phyloP scores from a whole-genome alignment of 2,888 invertebrate genomes.

The Seira musarum region DNA sequence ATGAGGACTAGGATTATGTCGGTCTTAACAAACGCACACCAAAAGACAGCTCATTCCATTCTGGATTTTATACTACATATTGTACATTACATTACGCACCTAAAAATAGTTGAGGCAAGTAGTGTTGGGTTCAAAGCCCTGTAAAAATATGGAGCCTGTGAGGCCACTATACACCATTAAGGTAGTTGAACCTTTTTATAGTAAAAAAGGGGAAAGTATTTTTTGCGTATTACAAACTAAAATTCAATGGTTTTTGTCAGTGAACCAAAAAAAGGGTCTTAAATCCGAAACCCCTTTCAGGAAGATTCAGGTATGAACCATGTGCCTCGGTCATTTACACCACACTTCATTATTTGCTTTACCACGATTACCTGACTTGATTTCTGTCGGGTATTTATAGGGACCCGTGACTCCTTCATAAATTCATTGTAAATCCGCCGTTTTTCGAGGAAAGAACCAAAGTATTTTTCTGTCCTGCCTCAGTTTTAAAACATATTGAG shows the following conservation, averaged over 20 bases:
- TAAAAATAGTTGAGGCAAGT: constrained; percentile 43
- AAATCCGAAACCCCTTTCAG: neutral
- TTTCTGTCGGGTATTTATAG: neutral
- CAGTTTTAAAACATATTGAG: no score
- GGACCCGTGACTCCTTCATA: neutral
- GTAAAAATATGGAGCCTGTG: constrained; percentile 23
- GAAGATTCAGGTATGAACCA: neutral
- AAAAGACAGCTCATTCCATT: no score
- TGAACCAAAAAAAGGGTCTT: neutral
- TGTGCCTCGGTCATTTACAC: neutral
- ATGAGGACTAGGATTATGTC: no score
- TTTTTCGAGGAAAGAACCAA: no score
- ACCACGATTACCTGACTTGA: neutral
- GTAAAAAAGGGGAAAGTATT: constrained; percentile 50
- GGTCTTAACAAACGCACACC: no score
- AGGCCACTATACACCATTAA: constrained; percentile 17
- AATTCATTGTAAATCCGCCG: no score
- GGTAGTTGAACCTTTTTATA: neutral
- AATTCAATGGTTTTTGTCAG: neutral
- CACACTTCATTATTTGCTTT: no score
- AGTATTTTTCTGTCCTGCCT: no score
- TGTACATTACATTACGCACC: neutral
- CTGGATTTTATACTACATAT: no score
- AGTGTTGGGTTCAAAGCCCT: constrained; percentile 44
- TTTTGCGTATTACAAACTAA: neutral